These are phyloP conservation scores for Phengaris alcon DNA, from an alignment of 2,888 invertebrate genomes.

Conservation along the genomic window DNA sequence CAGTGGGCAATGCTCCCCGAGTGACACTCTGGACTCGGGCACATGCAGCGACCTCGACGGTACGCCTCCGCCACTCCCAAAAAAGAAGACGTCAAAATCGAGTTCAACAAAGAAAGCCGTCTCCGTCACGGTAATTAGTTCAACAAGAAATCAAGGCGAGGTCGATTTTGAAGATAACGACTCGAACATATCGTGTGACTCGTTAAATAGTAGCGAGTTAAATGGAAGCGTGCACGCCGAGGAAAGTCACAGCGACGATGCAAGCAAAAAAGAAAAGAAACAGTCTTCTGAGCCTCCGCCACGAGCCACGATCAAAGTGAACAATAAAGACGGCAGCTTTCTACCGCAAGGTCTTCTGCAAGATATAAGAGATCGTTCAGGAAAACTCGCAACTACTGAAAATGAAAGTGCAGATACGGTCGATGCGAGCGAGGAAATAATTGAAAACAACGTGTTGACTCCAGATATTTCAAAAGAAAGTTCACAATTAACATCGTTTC, in stretches of 20 bases:
- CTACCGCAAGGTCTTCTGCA: conserved; percentile 83
- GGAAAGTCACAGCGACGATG: conserved; percentile 68
- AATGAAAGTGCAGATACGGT: conserved; percentile 62
- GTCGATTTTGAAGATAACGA: conserved; percentile 86
- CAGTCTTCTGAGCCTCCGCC: conserved; percentile 56
- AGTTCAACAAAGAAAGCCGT: conserved; percentile 73
- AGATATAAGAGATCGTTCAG: conserved; percentile 84
- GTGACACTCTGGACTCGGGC: conserved; percentile 90
- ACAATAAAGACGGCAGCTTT: conserved; percentile 70
- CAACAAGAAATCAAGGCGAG: conserved; percentile 80
- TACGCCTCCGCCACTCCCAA: conserved; percentile 84
- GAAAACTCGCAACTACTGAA: conserved; percentile 71
- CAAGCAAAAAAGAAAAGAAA: conserved; percentile 65
- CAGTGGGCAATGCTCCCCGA: conserved; percentile 90
- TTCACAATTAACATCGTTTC: conserved; percentile 73
- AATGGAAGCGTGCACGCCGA: conserved; percentile 75
- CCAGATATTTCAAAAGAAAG: conserved; percentile 73
- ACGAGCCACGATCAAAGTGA: conserved; percentile 56
- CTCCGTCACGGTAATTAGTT: conserved; percentile 78
- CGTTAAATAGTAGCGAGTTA: conserved; percentile 86
- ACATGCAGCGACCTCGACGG: conserved; percentile 91
- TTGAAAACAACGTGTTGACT: conserved; percentile 52
- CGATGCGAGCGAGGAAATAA: conserved; percentile 69
- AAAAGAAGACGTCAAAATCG: conserved; percentile 80
- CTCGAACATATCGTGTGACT: conserved; percentile 90